Conservation (phyloP, 1,140 invertebrate species). For the Drosophila nigromelanica region DNA sequence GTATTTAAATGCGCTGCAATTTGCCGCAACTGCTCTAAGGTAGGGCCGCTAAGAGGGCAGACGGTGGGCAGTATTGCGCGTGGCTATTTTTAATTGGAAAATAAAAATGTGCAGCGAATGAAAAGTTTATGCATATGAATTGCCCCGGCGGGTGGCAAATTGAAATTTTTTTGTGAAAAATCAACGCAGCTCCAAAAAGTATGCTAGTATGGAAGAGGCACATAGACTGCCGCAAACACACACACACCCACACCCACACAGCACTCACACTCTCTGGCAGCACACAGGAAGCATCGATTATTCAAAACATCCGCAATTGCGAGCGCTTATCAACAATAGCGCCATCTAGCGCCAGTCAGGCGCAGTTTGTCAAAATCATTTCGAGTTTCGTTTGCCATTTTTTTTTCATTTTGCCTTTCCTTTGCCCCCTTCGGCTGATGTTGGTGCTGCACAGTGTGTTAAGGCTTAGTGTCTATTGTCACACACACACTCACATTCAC, state of each 20-base stretch:
- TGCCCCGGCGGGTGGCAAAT: slow-evolving; percentile 43
- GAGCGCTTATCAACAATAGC: slow-evolving; percentile 73
- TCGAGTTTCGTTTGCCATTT: slow-evolving; percentile 28
- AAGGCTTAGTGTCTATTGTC: slow-evolving; percentile 77
- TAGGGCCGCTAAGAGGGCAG: slow-evolving; percentile 2
- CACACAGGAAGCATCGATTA: slow-evolving; percentile 78
- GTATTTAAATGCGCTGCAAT: slow-evolving; percentile 74
- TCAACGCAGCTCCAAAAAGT: slow-evolving; percentile 50
- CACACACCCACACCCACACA: slow-evolving; percentile 6
- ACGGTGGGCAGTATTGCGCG: slow-evolving; percentile 15
- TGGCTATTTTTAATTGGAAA: slow-evolving; percentile 78
- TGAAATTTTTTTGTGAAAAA: slow-evolving; percentile 72
- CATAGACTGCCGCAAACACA: slow-evolving; percentile 35
- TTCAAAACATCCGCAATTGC: slow-evolving; percentile 81
- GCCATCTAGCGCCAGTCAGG: slow-evolving; percentile 63
- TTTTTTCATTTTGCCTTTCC: slow-evolving; percentile 18
- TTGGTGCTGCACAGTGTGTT: slow-evolving; percentile 55
- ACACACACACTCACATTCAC: slow-evolving; percentile 21
- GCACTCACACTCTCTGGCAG: not conserved
- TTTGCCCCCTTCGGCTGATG: slow-evolving; percentile 24
- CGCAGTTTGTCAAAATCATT: slow-evolving; percentile 76
- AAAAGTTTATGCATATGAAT: slow-evolving; percentile 67
- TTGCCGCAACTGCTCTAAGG: slow-evolving; percentile 34
- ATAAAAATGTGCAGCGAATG: slow-evolving; percentile 66
- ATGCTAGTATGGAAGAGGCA: slow-evolving; percentile 33